Conservation (phyloP, 2,797 vertebrate species). For the Phoebastria nigripes region DNA sequence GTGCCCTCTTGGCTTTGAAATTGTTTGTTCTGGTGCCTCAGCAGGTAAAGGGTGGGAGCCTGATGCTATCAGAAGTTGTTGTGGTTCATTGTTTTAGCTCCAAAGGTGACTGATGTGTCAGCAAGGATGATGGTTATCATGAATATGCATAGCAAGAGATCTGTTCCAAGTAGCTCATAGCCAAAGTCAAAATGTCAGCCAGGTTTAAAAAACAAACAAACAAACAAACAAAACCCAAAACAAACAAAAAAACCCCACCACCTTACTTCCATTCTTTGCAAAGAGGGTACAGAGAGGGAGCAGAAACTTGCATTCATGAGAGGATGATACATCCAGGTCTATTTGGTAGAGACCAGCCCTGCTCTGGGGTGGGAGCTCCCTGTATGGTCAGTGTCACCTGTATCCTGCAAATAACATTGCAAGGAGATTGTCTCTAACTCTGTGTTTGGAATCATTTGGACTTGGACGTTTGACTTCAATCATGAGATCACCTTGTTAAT, state of each 20-base stretch:
- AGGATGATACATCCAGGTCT: background rate
- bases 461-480: background rate
- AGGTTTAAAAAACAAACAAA: background rate
- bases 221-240: too few relatives aligned
- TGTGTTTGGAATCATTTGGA: background rate
- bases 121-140: background rate
- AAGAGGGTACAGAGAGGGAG: background rate
- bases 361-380: background rate
- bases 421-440: background rate
- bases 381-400: background rate
- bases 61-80: background rate
- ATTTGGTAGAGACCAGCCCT: background rate
- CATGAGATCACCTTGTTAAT: background rate
- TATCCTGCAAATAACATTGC: background rate
- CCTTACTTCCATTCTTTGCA: background rate
- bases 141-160: background rate
- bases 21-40: background rate
- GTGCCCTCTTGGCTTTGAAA: background rate
- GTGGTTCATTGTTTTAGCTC: background rate
- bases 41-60: background rate
- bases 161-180: background rate
- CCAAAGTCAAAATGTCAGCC: conserved; percentile 4
- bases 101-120: conserved; percentile 4
- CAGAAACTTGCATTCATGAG: background rate
- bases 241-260: background rate